These are phyloP conservation scores for Pipistrellus pygmaeus DNA, from an alignment of 2,797 vertebrate genomes.

Conservation along the genomic window DNA sequence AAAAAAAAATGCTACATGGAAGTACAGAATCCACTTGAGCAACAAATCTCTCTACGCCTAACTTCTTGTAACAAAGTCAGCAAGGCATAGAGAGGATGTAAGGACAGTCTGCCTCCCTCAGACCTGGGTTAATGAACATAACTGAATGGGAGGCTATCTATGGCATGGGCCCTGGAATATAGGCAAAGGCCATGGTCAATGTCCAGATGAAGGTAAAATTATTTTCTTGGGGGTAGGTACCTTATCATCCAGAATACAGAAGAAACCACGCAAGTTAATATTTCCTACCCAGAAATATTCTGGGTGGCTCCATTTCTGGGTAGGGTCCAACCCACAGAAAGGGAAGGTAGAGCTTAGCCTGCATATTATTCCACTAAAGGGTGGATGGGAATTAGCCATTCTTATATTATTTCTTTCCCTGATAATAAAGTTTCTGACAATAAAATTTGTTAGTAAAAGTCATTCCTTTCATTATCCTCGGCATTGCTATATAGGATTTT, in stretches of 20 bases:
- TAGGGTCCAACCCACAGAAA: not conserved
- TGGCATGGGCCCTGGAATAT: not conserved
- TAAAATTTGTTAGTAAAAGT: conserved; percentile 48
- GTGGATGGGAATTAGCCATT: conserved; percentile 21
- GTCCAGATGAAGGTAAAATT: not conserved
- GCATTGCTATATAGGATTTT: conserved; percentile 25
- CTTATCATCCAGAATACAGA: conserved; percentile 26
- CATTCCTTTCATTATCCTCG: conserved; percentile 35
- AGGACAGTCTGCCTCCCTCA: not conserved
- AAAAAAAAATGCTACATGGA: not conserved
- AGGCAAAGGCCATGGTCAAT: not conserved
- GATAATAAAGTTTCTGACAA: conserved; percentile 48
- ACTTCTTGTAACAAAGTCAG: conserved; percentile 22
- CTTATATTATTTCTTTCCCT: conserved; percentile 38
- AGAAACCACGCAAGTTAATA: not conserved
- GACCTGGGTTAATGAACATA: not conserved
- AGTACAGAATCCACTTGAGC: not conserved
- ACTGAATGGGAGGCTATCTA: not conserved
- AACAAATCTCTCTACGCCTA: conserved; percentile 12
- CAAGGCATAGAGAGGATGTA: not conserved
- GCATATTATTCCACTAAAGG: not conserved
- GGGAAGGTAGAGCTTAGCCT: not conserved
- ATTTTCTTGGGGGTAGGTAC: not conserved
- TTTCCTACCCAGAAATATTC: not conserved
- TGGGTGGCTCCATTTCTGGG: not conserved